Conservation (phyloP, 2,113 vertebrate species). For the Crypturellus undulatus region DNA sequence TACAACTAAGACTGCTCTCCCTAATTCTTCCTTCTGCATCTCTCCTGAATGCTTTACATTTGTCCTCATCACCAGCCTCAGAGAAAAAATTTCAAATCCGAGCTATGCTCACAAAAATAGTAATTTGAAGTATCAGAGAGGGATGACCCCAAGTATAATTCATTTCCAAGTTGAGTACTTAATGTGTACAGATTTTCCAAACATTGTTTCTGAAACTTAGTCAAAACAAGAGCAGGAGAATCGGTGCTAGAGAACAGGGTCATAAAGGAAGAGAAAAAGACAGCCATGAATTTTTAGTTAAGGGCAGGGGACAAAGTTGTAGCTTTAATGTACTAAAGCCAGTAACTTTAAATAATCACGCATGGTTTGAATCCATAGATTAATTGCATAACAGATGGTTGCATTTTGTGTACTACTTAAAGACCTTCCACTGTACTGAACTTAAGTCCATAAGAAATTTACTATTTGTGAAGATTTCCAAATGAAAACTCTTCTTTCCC, state of each 20-base stretch:
- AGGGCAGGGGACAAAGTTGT: not conserved
- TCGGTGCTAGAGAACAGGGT: not conserved
- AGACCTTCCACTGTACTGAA: not conserved
- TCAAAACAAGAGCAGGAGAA: not conserved
- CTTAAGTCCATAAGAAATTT: not conserved
- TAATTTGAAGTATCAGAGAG: not conserved
- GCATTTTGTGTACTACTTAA: not conserved
- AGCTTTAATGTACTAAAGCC: not conserved
- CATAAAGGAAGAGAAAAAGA: not conserved
- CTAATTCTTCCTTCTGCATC: not conserved
- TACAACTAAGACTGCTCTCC: not conserved
- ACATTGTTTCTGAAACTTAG: not conserved
- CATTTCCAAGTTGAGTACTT: not conserved
- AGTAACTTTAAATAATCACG: constrained; percentile 15
- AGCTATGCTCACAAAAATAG: not conserved
- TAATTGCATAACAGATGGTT: not conserved
- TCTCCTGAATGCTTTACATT: not conserved
- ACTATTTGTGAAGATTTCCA: constrained; percentile 17
- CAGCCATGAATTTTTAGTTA: not conserved
- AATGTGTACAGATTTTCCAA: not conserved
- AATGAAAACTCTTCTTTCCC: not conserved
- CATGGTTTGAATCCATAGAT: not conserved
- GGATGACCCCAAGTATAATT: not conserved
- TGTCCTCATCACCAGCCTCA: not conserved
- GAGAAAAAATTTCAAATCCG: not conserved